Evolutionary conservation across 2,888 invertebrate species (phyloP), one percentile per base, ranked within the genome.

Genomic region (Synanthedon myopaeformis): DNA sequence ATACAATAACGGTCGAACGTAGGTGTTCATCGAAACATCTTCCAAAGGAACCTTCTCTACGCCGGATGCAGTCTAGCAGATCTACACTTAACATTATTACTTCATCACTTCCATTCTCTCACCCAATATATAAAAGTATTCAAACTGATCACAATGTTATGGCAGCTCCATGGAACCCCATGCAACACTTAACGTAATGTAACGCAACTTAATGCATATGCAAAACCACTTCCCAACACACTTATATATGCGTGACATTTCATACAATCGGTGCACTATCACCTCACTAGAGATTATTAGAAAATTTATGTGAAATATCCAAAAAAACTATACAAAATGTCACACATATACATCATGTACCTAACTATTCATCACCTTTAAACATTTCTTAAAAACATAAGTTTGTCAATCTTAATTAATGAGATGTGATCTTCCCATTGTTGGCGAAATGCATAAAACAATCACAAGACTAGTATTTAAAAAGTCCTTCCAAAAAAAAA

Each of bases 91-190:
- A 78, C 74, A 79, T 75, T 82, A 82, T 74, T 82, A 82, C 72
- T 68, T 74, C 73, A 79, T 78, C 75, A 35, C 35, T 69, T 77
- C 76, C 76, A 79, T 72, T 75, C 81, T 76, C 73, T 78, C 81
- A 78, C 82, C 82, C 83, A 45, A 45, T 45, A 79, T 85, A 85
- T 85, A 87, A 86, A 87, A 86, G 84, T 87, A 86, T 82, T 86
- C 80, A 87, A 86, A 85, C 83, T 76, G 82, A 86, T 87, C 87
- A 86, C 85, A 87, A 76, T 76, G 74, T 79, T 84, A 85, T 86
- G 85, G 86, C 87, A 82, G 84, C 67, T 76, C 85, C 80, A 79
- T 79, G 79, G 83, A 83, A 82, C 83, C 66, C 83, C 84, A 82
- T 78, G 82, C 83, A 81, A 82, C 82, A 77, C 80, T 79, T 74